phyloP scores from a whole-genome alignment of 2,113 vertebrate species.

The Copsychus sechellarum region DNA sequence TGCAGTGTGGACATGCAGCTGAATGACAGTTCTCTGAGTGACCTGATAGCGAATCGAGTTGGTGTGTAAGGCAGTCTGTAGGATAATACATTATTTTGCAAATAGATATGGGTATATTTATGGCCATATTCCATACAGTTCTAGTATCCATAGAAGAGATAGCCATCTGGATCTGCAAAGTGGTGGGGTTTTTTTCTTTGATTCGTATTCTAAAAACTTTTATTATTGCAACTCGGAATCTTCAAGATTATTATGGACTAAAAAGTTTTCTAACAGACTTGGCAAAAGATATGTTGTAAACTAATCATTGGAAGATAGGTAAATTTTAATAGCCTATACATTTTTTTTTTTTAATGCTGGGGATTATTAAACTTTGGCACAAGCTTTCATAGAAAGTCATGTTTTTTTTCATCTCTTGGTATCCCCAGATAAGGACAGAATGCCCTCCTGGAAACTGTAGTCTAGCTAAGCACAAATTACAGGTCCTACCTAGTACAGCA shows the following conservation, averaged over 20 bases:
- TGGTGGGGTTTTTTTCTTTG: accelerated
- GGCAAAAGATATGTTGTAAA: background rate
- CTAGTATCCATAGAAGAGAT: background rate
- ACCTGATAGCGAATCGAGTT: background rate
- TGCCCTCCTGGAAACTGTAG: background rate
- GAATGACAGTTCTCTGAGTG: background rate
- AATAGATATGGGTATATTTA: background rate
- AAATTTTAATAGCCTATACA: background rate
- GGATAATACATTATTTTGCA: background rate
- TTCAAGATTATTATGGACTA: background rate
- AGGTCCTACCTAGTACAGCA: background rate
- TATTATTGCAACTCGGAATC: background rate
- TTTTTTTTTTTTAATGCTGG: background rate
- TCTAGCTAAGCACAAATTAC: background rate
- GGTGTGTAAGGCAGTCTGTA: background rate
- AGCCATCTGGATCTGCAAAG: background rate
- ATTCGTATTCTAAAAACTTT: background rate
- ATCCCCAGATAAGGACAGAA: background rate
- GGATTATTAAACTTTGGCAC: background rate
- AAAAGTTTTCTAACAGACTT: background rate
- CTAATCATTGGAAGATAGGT: background rate
- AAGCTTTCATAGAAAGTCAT: background rate
- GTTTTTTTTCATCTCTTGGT: background rate
- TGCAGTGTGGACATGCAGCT: background rate
- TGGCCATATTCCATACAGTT: accelerated